phyloP scores from a whole-genome alignment of 2,113 vertebrate genomes.

The Copsychus sechellarum region DNA sequence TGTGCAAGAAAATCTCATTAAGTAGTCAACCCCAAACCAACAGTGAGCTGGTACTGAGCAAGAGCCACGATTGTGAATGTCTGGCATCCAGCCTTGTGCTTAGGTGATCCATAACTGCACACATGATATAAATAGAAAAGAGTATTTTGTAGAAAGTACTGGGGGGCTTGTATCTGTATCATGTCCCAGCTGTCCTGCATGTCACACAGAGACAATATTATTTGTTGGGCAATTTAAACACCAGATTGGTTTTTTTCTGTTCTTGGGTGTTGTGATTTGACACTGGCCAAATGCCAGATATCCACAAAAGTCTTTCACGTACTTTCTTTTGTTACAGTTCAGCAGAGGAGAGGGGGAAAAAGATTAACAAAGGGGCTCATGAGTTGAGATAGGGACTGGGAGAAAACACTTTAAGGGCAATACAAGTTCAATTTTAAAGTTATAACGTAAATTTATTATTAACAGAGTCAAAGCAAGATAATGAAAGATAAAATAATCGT shows the following conservation, averaged over 20 bases:
- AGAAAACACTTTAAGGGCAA: not conserved
- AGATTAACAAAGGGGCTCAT: not conserved
- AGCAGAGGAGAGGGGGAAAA: not conserved
- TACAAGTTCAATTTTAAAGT: not conserved
- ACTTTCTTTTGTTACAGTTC: not conserved
- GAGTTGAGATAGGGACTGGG: not conserved
- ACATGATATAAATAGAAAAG: not conserved
- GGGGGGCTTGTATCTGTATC: not conserved
- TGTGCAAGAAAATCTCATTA: not conserved
- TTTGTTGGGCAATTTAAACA: not conserved
- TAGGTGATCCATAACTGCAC: not conserved
- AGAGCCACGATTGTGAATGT: not conserved
- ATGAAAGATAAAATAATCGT: not conserved
- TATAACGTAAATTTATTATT: not conserved
- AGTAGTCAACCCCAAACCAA: not conserved
- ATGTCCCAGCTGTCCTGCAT: not conserved
- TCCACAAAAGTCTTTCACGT: fast-evolving
- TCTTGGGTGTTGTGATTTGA: not conserved
- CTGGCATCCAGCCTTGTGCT: not conserved
- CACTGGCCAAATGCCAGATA: not conserved
- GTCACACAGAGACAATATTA: not conserved
- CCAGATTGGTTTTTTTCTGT: not conserved
- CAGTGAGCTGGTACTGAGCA: not conserved
- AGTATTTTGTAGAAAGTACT: not conserved
- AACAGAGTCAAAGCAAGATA: not conserved